phyloP scores from a whole-genome alignment of 2,113 vertebrate species.

The Propithecus coquereli region DNA sequence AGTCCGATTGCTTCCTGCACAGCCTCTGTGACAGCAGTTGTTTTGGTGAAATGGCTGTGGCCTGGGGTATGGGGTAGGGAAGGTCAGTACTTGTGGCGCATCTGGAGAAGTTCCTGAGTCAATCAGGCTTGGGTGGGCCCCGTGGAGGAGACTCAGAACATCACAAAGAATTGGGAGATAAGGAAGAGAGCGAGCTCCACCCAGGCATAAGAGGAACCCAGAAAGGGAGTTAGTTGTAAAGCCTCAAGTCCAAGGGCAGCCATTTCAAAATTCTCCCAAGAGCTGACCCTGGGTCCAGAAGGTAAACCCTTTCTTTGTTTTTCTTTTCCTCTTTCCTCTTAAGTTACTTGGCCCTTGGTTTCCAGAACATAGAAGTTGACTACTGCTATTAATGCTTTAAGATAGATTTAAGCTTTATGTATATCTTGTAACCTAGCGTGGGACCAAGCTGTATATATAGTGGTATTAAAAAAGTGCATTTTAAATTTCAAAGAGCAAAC shows the following conservation, averaged over 20 bases:
- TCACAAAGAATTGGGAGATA: background rate
- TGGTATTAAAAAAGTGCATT: background rate
- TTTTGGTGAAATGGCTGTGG: background rate
- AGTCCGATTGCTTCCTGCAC: background rate
- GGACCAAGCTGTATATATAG: background rate
- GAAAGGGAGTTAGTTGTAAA: background rate
- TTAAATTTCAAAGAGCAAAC: slow-evolving; percentile 11
- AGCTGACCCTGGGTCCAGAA: background rate
- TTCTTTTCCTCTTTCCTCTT: background rate
- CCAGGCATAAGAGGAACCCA: background rate
- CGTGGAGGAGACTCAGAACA: background rate
- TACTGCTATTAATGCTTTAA: background rate
- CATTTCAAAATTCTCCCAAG: background rate
- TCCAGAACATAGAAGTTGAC: background rate
- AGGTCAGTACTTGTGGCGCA: no score
- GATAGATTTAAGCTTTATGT: background rate
- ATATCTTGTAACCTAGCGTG: background rate
- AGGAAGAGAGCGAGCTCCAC: background rate
- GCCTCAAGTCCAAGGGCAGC: background rate
- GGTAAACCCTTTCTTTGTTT: background rate
- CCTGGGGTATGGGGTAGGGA: background rate
- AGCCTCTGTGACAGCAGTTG: background rate
- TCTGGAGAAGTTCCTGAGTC: background rate
- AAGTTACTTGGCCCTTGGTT: background rate
- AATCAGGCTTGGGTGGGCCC: background rate